Evolutionary conservation across 2,888 invertebrate species (phyloP), one percentile per base, ranked within the genome.

Genomic region (Odontocolon sp.): DNA sequence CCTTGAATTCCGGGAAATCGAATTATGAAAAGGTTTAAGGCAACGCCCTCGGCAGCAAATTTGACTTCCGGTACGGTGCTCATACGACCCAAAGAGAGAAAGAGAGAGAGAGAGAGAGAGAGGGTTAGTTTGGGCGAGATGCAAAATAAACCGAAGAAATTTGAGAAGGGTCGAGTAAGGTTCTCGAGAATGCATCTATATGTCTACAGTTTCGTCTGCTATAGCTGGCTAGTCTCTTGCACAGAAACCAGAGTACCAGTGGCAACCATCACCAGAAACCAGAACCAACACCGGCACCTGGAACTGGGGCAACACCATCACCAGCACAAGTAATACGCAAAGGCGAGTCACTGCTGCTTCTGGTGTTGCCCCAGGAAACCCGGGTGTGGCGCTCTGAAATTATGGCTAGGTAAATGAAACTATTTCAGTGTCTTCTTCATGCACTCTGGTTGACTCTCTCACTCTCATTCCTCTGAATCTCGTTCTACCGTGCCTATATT

Each of bases 351-450:
- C 47, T 21, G 16, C 59, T 40, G 40, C 14, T 47, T 2, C 45
- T 9, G 28, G 9, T 42, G 67, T 54, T 42, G 33, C 36, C 45
- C 9, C 31, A 42, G 28, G 56, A 52, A 36, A 38, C 26, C 8
- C 14, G 52, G n/a, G 64, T 23, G 59, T 61, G 57, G 56, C 57
- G 45, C 73, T 82, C 79, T 80, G 80, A 81, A 82, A 82, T 84
- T 82, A 83, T 82, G 80, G 77, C 73, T 80, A 81, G 81, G 84
- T 83, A 84, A 84, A 84, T 84, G 84, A 84, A 84, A 84, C 84
- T 82, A 78, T 84, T 81, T 74, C 79, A 66, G 72, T 77, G 83
- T 70, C 81, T 75, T 78, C 69, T 77, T 77, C 80, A 76, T 78
- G 79, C 80, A 77, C 33, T 23, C 8, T 11, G 33, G 3, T 47